Conservation (phyloP, 2,113 vertebrate genomes). For the Tragelaphus buxtoni region DNA sequence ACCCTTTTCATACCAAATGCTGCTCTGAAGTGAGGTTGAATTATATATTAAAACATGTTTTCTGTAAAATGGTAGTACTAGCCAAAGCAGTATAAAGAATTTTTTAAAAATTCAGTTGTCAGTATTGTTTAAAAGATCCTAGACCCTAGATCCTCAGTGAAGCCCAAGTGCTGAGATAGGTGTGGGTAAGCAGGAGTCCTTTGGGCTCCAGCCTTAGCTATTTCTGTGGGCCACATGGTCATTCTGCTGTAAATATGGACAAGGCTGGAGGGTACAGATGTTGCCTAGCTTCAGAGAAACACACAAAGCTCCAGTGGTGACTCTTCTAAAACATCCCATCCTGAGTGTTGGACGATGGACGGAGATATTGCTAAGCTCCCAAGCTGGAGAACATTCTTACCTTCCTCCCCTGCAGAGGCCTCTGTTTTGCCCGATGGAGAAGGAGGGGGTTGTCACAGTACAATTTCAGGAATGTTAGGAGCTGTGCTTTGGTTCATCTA, state of each 20-base stretch:
- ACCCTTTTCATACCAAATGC: background rate
- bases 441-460: background rate
- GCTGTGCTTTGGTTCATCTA: background rate
- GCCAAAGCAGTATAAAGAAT: background rate
- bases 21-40: background rate
- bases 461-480: conserved; percentile 19
- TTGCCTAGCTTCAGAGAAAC: background rate
- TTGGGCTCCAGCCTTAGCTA: background rate
- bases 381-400: background rate
- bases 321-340: background rate
- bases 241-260: background rate
- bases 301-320: background rate
- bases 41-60: background rate
- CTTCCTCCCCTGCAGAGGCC: background rate
- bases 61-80: background rate
- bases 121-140: background rate
- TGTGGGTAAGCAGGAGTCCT: background rate
- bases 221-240: accelerated
- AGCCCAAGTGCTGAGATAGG: background rate
- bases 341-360: background rate
- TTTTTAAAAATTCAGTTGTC: background rate
- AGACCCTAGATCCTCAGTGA: background rate
- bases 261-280: too few relatives aligned
- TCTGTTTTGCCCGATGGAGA: background rate
- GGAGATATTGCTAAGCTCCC: background rate